A percentile compares a stretch with the other conserved stretches of the same genome.
These are phyloP conservation scores for Drosophila sp. DNA, from an alignment of 1,140 invertebrate genomes.

Conservation along the genomic window DNA sequence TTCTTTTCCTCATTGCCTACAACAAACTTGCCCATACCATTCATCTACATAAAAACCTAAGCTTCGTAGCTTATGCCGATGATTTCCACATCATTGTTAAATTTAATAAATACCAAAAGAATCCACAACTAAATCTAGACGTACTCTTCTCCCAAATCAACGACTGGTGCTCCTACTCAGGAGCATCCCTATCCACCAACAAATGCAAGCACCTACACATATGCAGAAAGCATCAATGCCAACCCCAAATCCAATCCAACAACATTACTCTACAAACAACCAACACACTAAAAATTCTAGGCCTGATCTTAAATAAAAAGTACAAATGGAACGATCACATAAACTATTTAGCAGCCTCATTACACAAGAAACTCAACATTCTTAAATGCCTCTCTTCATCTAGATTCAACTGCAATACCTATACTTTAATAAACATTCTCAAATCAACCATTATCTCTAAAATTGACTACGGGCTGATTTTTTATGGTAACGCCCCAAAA, in stretches of 20 bases:
- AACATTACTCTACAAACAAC: too few species aligned
- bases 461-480: too few species aligned
- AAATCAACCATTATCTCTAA: slow-evolving; percentile 1
- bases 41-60: too few species aligned
- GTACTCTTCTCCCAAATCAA: too few species aligned
- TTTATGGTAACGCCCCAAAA: too few species aligned
- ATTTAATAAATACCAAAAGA: too few species aligned
- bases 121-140: too few species aligned
- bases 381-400: slow-evolving; percentile 17
- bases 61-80: too few species aligned
- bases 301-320: slow-evolving; percentile 15
- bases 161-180: too few species aligned
- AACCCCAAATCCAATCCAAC: too few species aligned
- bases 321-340: slow-evolving; percentile 14
- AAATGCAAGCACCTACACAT: slow-evolving; percentile 27
- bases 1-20: background rate
- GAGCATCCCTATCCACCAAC: background rate
- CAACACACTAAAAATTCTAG: background rate
- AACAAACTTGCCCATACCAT: background rate
- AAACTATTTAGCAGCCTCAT: background rate
- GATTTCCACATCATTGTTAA: too few species aligned
- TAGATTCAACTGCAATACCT: slow-evolving; percentile 24
- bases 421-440: slow-evolving; percentile 15
- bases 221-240: slow-evolving; percentile 15
- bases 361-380: background rate